Conservation (phyloP, 1,140 invertebrate species). For the Pseudomyrmex concolor region DNA sequence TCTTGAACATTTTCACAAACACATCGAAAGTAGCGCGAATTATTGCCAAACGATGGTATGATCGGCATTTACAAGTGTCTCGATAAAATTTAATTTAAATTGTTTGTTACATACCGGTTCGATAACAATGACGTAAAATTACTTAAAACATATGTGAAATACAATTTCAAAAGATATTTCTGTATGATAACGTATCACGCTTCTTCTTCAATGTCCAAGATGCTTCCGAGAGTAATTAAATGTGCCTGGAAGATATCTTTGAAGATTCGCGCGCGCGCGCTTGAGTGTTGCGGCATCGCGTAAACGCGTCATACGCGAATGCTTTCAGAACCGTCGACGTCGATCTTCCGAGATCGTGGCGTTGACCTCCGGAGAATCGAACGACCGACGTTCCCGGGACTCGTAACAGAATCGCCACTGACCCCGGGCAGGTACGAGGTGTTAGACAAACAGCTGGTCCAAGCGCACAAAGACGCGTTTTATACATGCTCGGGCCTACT, state of each 20-base stretch:
- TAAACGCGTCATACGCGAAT: slow-evolving; percentile 16
- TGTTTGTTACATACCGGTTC: too few species aligned
- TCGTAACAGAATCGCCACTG: slow-evolving; percentile 77
- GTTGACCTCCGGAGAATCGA: slow-evolving; percentile 70
- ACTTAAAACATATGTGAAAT: too few species aligned
- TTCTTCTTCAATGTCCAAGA: too few species aligned
- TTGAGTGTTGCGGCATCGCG: slow-evolving; percentile 9
- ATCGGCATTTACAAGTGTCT: not conserved
- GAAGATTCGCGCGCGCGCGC: not conserved
- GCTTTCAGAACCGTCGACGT: slow-evolving; percentile 40
- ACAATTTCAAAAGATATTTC: not conserved
- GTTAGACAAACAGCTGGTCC: slow-evolving; percentile 77
- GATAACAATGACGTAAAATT: too few species aligned
- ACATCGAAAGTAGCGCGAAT: not conserved
- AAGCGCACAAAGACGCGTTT: slow-evolving; percentile 74
- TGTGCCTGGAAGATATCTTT: not conserved
- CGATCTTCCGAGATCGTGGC: slow-evolving; percentile 59
- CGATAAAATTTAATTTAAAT: not conserved
- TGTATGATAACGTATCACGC: not conserved
- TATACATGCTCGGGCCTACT: slow-evolving; percentile 63
- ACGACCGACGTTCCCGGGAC: slow-evolving; percentile 63
- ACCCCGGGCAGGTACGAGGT: slow-evolving; percentile 73
- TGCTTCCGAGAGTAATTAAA: slow-evolving; percentile 26
- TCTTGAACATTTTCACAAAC: not conserved
- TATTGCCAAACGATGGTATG: not conserved